Evolutionary conservation across 2,888 invertebrate species (phyloP).

Genomic region (Eilema griseolum): DNA sequence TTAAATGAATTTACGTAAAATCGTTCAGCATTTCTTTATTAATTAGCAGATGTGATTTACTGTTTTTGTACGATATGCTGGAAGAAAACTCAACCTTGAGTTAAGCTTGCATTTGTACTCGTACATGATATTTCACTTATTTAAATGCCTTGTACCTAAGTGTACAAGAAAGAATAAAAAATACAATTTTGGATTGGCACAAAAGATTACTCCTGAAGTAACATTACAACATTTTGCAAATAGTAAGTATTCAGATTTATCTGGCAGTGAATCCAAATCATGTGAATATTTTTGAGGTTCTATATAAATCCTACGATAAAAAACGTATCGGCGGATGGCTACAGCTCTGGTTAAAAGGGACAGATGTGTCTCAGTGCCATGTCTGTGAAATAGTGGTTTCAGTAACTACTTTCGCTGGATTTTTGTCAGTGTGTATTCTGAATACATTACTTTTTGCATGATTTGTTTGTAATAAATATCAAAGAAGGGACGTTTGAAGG

Average conservation of each 20-base stretch:
- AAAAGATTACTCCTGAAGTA: not conserved
- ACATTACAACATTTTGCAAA: not conserved
- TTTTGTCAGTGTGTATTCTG: too few species aligned
- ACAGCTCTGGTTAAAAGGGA: not conserved
- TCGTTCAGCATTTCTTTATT: not conserved
- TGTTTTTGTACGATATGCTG: too few species aligned
- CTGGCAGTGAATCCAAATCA: constrained; percentile 1
- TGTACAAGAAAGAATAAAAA: too few species aligned
- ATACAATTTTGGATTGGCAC: too few species aligned
- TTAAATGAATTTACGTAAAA: constrained; percentile 13
- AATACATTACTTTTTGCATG: too few species aligned
- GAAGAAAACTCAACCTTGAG: too few species aligned
- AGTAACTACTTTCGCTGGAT: not conserved
- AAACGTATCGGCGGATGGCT: not conserved
- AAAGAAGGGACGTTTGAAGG: too few species aligned
- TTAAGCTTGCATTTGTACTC: too few species aligned
- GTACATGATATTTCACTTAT: too few species aligned
- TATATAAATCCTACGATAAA: not conserved
- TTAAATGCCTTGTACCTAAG: too few species aligned
- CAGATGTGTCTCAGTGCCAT: not conserved
- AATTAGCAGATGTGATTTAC: not conserved
- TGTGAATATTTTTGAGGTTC: not conserved
- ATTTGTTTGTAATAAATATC: too few species aligned
- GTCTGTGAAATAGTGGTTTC: not conserved
- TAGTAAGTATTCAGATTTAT: not conserved